Conservation (phyloP, 2,888 invertebrate genomes). For the Sympetrum striolatum region DNA sequence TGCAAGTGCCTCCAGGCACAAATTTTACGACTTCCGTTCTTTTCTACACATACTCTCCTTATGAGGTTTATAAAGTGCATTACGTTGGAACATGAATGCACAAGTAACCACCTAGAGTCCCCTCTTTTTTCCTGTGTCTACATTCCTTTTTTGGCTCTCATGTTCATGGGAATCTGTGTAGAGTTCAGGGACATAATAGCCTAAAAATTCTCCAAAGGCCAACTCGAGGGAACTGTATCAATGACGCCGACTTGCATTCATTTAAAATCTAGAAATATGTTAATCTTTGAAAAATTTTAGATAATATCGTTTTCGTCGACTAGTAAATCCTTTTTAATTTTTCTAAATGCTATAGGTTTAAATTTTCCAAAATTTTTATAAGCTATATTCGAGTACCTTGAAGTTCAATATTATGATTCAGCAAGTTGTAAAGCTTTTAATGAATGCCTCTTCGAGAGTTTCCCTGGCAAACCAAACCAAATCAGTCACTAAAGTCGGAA, state of each 20-base stretch:
- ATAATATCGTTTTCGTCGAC: neutral
- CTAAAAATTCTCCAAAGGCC: neutral
- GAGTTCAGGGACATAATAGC: conserved; percentile 6
- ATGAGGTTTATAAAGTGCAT: neutral
- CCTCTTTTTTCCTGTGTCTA: conserved; percentile 25
- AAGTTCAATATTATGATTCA: conserved; percentile 13
- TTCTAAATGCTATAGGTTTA: neutral
- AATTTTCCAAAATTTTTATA: conserved; percentile 8
- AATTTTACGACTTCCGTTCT: conserved; percentile 1
- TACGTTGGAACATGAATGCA: conserved; percentile 8
- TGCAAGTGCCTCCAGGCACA: neutral
- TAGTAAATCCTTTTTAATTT: neutral
- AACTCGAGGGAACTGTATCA: neutral
- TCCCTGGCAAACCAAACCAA: conserved; percentile 33
- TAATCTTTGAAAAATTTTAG: neutral
- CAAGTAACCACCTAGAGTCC: neutral
- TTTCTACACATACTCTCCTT: conserved; percentile 6
- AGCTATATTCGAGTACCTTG: conserved; percentile 1
- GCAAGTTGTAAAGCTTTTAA: conserved; percentile 39
- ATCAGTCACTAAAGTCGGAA: conserved; percentile 47
- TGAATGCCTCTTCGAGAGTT: conserved; percentile 28
- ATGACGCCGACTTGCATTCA: neutral
- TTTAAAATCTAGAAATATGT: neutral
- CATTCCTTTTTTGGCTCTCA: conserved; percentile 27
- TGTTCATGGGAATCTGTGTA: neutral